Conservation (phyloP, 2,888 invertebrate genomes). For the Prosopocoilus inquinatus region DNA sequence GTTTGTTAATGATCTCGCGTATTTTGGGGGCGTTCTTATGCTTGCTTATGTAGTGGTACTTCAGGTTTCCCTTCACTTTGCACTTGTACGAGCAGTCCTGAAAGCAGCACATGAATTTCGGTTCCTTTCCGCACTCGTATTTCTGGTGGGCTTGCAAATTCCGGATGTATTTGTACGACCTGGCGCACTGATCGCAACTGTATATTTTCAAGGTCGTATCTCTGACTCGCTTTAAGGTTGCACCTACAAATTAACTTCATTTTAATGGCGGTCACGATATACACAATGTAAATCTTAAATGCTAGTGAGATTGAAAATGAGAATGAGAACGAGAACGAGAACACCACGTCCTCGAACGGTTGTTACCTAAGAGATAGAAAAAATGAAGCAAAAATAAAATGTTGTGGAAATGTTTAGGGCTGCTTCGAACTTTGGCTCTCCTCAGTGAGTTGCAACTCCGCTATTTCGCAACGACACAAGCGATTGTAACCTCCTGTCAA, state of each 20-base stretch:
- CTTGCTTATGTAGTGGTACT: constrained; percentile 19
- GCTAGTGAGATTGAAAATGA: too few relatives aligned
- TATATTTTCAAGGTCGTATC: background rate
- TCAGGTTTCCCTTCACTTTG: constrained; percentile 28
- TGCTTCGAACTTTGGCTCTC: too few relatives aligned
- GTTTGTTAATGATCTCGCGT: background rate
- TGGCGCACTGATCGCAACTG: background rate
- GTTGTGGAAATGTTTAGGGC: too few relatives aligned
- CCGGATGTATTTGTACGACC: background rate
- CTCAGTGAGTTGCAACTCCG: too few relatives aligned
- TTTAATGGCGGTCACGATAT: too few relatives aligned
- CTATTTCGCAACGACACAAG: too few relatives aligned
- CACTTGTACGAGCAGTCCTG: constrained; percentile 42
- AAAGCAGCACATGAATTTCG: constrained; percentile 34
- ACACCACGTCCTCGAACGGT: too few relatives aligned
- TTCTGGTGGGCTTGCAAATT: background rate
- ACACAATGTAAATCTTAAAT: too few relatives aligned
- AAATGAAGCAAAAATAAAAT: too few relatives aligned
- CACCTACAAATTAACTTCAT: background rate
- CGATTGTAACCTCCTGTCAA: too few relatives aligned
- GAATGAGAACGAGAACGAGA: too few relatives aligned
- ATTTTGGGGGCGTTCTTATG: constrained; percentile 7
- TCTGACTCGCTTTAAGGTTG: background rate
- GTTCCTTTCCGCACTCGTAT: constrained; percentile 34
- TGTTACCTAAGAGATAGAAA: too few relatives aligned